Evolutionary conservation across 1,140 invertebrate species (phyloP).

Genomic region (Bemisia tabaci): DNA sequence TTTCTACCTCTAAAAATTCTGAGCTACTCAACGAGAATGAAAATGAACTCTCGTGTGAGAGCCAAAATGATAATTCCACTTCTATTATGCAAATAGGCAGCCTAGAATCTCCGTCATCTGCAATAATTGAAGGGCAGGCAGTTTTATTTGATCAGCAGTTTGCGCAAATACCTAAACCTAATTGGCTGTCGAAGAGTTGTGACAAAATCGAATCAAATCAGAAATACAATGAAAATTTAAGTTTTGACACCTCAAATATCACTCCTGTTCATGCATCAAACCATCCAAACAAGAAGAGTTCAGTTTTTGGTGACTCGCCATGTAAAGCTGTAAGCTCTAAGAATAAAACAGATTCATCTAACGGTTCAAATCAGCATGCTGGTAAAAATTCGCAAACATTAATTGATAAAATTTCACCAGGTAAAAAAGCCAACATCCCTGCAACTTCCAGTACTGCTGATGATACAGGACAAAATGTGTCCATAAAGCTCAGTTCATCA

Average conservation of each 20-base stretch:
- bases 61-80: conserved; percentile 38
- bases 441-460: no score
- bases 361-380: neutral
- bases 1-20: conserved; percentile 41
- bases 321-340: neutral
- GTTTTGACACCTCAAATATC: neutral
- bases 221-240: neutral
- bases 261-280: neutral
- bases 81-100: conserved; percentile 43
- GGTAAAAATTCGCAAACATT: neutral
- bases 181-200: neutral
- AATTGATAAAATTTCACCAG: neutral
- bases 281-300: neutral
- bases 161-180: neutral
- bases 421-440: neutral
- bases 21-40: conserved; percentile 40
- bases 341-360: neutral
- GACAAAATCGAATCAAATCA: neutral
- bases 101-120: conserved; percentile 37
- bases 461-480: no score
- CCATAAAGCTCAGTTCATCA: no score
- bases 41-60: conserved; percentile 26
- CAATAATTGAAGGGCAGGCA: conserved; percentile 18
- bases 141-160: neutral
- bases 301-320: neutral